Percentiles rank a stretch among this genome's conserved stretches.
phyloP scores from a whole-genome alignment of 2,797 vertebrate species.

The Tokudaia tokunoshimensis region DNA sequence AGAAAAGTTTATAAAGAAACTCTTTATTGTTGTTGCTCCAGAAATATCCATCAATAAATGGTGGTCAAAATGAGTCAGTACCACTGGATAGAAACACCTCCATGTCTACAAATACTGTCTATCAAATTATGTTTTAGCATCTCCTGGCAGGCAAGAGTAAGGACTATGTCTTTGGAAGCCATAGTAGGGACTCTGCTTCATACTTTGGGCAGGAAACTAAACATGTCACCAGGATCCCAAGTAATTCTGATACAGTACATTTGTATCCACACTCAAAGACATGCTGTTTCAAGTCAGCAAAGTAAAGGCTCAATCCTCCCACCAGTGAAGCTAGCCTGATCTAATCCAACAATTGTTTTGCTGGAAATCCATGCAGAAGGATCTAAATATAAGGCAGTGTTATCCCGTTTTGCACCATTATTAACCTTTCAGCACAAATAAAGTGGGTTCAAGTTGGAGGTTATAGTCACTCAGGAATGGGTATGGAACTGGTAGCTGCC shows the following conservation, averaged over 20 bases:
- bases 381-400: background rate
- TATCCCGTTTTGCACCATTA: background rate
- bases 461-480: background rate
- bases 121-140: background rate
- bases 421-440: background rate
- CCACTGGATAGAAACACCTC: background rate
- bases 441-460: background rate
- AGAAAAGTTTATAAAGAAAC: background rate
- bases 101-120: background rate
- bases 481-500: background rate
- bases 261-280: background rate
- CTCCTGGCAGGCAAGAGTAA: background rate
- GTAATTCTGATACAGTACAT: background rate
- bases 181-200: background rate
- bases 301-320: background rate
- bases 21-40: background rate
- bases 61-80: background rate
- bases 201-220: background rate
- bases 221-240: background rate
- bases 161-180: background rate
- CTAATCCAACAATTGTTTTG: background rate
- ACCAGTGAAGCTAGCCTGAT: background rate
- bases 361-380: background rate
- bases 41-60: background rate
- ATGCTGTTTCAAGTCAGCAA: accelerated